Conservation (phyloP, 37 sponge, comb jelly and placozoan species). For the Beroe ovata region DNA sequence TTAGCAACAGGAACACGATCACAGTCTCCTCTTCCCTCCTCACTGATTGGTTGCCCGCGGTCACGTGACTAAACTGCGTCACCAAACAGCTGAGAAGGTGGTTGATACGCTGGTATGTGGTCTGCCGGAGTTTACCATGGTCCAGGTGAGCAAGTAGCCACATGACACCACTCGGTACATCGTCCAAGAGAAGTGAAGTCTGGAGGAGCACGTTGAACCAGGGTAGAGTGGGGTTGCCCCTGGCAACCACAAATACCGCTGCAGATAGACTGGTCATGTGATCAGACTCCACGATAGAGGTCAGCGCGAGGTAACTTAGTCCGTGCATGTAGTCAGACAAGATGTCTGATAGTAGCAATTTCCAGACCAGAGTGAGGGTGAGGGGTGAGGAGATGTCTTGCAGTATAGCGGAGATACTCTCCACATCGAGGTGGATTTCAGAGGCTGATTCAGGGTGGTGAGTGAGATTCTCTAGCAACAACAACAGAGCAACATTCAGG, state of each 20-base stretch:
- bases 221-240: neutral
- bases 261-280: slow-evolving; percentile 17
- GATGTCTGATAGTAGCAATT: neutral
- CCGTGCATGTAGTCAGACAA: neutral
- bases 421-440: neutral
- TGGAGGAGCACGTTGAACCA: neutral
- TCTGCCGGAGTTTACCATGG: neutral
- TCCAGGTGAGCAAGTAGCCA: slow-evolving; percentile 52
- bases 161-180: slow-evolving; percentile 34
- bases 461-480: neutral
- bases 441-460: slow-evolving; percentile 3
- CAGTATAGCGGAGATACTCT: neutral
- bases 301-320: slow-evolving; percentile 1
- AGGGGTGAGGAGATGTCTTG: neutral
- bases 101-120: neutral
- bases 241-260: neutral
- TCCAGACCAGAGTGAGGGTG: slow-evolving; percentile 56
- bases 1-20: neutral
- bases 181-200: slow-evolving; percentile 6
- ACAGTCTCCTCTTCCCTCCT: neutral
- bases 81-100: slow-evolving; percentile 21
- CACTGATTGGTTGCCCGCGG: neutral
- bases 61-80: neutral
- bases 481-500: slow-evolving; percentile 26
- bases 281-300: neutral